Evolutionary conservation across 2,888 invertebrate genomes (phyloP), one percentile per base, ranked within the genome.

Genomic region (Ecdyonurus torrentis): DNA sequence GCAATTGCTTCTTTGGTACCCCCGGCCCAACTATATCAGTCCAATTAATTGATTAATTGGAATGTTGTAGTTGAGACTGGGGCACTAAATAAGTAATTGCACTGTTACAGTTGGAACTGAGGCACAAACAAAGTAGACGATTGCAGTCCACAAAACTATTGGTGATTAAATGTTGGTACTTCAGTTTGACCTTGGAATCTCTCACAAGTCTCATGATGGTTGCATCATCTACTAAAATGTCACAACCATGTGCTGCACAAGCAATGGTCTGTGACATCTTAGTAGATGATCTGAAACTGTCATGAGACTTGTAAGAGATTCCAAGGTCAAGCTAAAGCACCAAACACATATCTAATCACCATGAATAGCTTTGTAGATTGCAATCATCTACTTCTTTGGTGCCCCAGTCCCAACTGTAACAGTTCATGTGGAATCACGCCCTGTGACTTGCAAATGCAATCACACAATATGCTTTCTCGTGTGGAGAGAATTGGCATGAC

Each of bases 281-380:
- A 71, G 95, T 97, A 64, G 97, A 98, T 77, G 97, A 98, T 81
- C n/a, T n/a, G 92, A 89, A 67, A 93, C 91, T 65, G 96, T 97
- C 64, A 94, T 96, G 89, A 86, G 88, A 71, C 81, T 94, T 71
- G 86, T 93, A 67, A 85, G 86, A 70, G 92, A 93, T 74, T 83
- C 88, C 62, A 86, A 89, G 76, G 92, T 93, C 70, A 88, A 87
- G 76, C 82, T 91, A 71, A 92, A 94, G 77, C 98, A 97, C 77
- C 96, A 96, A 75, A 95, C 96, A 77, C 83, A n/a, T n/a, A n/a
- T n/a, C 95, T 96, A 77, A 83, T 97, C 71, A 96, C 97, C 71
- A 95, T 96, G 66, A 97, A 97, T 78, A 96, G 95, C 80, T 98
- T 96, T 79, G 96, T 98, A 67, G 93, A 95, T 90, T 97, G 96